These are phyloP conservation scores for Manacus vitellinus DNA, from an alignment of 2,113 vertebrate genomes.

Conservation along the genomic window DNA sequence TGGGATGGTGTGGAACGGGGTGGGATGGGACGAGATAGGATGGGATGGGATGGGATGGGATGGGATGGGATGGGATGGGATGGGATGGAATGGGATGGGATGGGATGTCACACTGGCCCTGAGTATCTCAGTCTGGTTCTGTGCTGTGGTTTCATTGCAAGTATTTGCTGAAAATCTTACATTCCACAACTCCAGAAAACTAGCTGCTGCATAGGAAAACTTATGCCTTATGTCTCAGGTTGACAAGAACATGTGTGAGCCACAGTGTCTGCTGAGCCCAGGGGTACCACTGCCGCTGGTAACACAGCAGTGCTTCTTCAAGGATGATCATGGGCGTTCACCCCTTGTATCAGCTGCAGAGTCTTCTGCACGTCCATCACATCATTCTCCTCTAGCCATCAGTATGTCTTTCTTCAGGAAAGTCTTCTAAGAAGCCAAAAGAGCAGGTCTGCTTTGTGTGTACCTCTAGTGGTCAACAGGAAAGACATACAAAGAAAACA, in stretches of 20 bases:
- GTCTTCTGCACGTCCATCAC: background rate
- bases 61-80: background rate
- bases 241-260: background rate
- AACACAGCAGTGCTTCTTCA: background rate
- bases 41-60: background rate
- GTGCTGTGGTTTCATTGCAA: background rate
- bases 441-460: background rate
- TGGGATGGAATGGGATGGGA: background rate
- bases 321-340: conserved; percentile 20
- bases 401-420: background rate
- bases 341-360: background rate
- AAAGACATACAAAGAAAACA: background rate
- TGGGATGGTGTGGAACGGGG: background rate
- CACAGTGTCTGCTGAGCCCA: background rate
- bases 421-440: background rate
- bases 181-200: background rate
- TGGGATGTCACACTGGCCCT: background rate
- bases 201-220: background rate
- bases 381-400: background rate
- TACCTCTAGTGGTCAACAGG: background rate
- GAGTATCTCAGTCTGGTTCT: background rate
- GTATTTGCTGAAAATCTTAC: background rate
- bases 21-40: background rate
- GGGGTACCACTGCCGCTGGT: background rate
- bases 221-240: background rate